Percentiles rank a stretch among this genome's conserved stretches.
These are phyloP conservation scores for Trinectes maculatus DNA, from an alignment of 2,113 vertebrate species.

Conservation along the genomic window DNA sequence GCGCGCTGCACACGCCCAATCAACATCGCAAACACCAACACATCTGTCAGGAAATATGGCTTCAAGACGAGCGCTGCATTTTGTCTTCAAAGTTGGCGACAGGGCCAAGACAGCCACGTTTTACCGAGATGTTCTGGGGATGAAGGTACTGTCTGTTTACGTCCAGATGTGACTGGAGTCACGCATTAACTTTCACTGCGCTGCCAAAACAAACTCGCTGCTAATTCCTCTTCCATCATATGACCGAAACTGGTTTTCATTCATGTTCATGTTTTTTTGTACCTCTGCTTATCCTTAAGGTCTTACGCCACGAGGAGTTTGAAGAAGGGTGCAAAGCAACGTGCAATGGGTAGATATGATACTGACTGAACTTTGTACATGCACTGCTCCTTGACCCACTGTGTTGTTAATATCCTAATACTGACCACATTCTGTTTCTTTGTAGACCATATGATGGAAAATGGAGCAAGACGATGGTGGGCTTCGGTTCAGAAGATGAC, in stretches of 20 bases:
- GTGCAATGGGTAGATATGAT: constrained; percentile 89
- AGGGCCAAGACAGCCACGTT: constrained; percentile 84
- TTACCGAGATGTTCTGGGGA: constrained; percentile 91
- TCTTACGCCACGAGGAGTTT: constrained; percentile 96
- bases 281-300: no score
- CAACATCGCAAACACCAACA: neutral
- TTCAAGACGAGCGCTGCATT: constrained; percentile 87
- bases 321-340: constrained; percentile 95
- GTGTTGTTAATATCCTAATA: neutral
- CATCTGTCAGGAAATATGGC: constrained; percentile 53
- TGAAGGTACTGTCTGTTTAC: constrained; percentile 82
- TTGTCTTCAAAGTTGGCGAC: constrained; percentile 95
- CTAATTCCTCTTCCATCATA: neutral
- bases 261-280: neutral
- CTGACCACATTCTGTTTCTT: neutral
- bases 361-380: constrained; percentile 34
- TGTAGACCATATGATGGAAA: constrained; percentile 95
- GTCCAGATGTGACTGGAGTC: neutral
- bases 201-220: neutral
- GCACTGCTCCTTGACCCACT: neutral
- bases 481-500: constrained; percentile 91
- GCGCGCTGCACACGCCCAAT: neutral
- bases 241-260: neutral
- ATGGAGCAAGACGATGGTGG: constrained; percentile 99
- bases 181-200: neutral